Base-by-base conservation (phyloP, 2,113 vertebrate species). In the Erpornis zantholeuca region DNA sequence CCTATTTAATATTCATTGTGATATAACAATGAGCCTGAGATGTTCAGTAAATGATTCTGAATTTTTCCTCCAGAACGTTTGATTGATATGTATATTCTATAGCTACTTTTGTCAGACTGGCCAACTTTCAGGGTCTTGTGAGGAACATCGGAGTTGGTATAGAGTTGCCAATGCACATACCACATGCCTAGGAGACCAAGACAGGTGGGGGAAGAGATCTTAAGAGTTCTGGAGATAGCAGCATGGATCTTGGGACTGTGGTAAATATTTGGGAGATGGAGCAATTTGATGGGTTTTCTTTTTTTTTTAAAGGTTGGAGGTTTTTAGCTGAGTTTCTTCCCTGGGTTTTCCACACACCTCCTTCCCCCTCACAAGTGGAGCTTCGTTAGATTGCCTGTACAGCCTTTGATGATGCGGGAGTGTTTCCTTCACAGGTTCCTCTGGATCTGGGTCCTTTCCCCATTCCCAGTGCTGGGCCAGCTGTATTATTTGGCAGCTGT, bases 311-410 rank as follows among this genome's bases (percentile, higher is more conserved):
- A 8, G 28, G 31, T 57, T 49, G 15, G 13, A 4, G 3, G 0
- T 3, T 42, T 86, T 75, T 12, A 14, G 3, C 29, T 44, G 11
- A 12, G 23, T 42, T 72, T 76, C 45, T 92, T 35, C 5, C 9
- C 12, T 64, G 16, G 6, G 10, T 59, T 80, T 92, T 83, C 35
- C 12, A 17, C 24, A 23, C 8, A 24, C 9, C 9, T 44, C 10
- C 5, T 23, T 2, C 2, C 11, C 1, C 1, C 1, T 29, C 15
- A 8, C 1, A 2, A 53, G 2, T 1, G 10, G 13, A 11, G 2
- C 28, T 78, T 47, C 22, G 1, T 65, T 72, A 60, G n/a, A 8
- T 25, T 50, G 33, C 7, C 7, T 38, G 4, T 70, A 14, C 14
- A 78, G 47, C 10, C 18, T 11, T 9, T 23, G 13, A 28, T 11